Conservation (phyloP, 1,140 invertebrate species). For the Bombus cullumanus region DNA sequence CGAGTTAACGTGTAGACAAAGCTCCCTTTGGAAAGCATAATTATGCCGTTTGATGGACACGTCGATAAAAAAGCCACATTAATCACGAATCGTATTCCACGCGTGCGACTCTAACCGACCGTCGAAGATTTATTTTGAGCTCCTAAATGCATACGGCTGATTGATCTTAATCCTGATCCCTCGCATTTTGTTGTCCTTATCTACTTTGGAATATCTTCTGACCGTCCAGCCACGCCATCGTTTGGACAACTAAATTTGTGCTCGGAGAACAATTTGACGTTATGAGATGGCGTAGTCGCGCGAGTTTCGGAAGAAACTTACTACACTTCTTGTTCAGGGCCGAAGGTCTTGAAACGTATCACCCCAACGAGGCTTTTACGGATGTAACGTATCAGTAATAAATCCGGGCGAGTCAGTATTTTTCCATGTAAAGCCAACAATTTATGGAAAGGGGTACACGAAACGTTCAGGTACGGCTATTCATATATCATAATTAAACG, state of each 20-base stretch:
- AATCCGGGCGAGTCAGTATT: constrained; percentile 36
- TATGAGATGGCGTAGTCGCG: neutral
- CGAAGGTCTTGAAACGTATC: neutral
- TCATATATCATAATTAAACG: constrained; percentile 80
- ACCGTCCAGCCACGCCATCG: constrained; percentile 1
- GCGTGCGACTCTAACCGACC: neutral
- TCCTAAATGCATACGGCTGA: constrained; percentile 54
- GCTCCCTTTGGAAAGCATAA: constrained; percentile 29
- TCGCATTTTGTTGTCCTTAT: constrained; percentile 39
- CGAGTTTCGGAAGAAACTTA: neutral
- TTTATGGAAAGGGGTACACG: constrained; percentile 60
- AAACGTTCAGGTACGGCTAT: constrained; percentile 52
- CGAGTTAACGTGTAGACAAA: constrained; percentile 32
- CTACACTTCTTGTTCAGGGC: neutral
- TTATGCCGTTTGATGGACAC: constrained; percentile 59
- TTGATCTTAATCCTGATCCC: constrained; percentile 65
- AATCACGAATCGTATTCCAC: constrained; percentile 52
- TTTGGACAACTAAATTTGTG: constrained; percentile 59
- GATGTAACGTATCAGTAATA: constrained; percentile 15
- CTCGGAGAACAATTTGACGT: constrained; percentile 8
- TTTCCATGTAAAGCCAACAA: constrained; percentile 40
- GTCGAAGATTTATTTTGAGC: constrained; percentile 49
- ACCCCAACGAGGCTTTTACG: neutral
- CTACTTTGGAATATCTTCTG: constrained; percentile 39
- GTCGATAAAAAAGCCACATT: constrained; percentile 60